Conservation (phyloP, 1,140 invertebrate species). For the Drosophila chauvacae region DNA sequence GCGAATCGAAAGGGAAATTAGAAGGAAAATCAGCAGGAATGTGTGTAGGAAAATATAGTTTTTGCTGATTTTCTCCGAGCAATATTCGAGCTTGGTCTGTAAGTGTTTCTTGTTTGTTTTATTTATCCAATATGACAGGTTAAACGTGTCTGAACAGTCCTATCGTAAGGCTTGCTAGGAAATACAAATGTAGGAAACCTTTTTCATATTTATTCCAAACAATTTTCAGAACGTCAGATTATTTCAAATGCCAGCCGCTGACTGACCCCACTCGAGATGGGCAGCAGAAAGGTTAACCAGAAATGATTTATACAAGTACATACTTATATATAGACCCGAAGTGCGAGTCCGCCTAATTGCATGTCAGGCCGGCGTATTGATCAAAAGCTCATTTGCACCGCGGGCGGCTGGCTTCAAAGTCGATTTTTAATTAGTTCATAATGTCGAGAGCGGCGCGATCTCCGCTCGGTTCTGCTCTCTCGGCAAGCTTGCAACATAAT, state of each 20-base stretch:
- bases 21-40: background rate
- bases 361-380: slow-evolving; percentile 56
- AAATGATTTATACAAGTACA: slow-evolving; percentile 52
- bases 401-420: slow-evolving; percentile 64
- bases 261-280: slow-evolving; percentile 2
- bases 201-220: background rate
- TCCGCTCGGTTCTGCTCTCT: background rate
- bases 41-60: background rate
- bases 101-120: background rate
- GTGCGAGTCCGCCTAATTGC: slow-evolving; percentile 65
- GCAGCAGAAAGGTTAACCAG: slow-evolving; percentile 57
- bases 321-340: slow-evolving; percentile 9
- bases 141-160: too few relatives aligned
- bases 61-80: slow-evolving; percentile 2
- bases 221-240: background rate
- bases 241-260: background rate
- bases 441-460: slow-evolving; percentile 55
- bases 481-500: slow-evolving; percentile 56
- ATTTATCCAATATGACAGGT: background rate
- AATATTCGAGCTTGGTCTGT: slow-evolving; percentile 5
- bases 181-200: background rate
- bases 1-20: background rate
- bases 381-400: slow-evolving; percentile 62
- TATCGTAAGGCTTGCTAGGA: background rate
- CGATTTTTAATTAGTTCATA: slow-evolving; percentile 72